A percentile compares a stretch with the other conserved stretches of the same genome.
These are phyloP conservation scores for Lumbricus terrestris DNA, from an alignment of 2,888 invertebrate species.

Conservation along the genomic window DNA sequence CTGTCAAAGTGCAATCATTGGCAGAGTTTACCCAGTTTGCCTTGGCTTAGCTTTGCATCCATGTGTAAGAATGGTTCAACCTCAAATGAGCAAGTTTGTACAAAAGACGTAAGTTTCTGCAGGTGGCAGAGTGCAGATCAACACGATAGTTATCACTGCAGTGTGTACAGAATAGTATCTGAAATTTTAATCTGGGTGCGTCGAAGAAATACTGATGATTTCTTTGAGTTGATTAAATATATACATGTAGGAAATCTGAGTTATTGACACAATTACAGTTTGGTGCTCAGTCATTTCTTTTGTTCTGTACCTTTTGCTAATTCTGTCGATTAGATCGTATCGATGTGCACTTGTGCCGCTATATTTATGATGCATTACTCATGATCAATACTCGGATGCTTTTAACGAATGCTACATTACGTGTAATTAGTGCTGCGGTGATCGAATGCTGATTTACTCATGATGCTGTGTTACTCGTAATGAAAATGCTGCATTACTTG, in stretches of 20 bases:
- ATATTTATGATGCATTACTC: not conserved
- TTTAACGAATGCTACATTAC: too few relatives aligned
- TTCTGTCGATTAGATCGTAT: not conserved
- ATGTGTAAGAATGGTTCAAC: not conserved
- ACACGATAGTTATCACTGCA: not conserved
- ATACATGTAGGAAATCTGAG: not conserved
- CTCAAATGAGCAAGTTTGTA: not conserved
- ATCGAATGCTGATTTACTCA: not conserved
- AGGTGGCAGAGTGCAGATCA: not conserved
- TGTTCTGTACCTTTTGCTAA: not conserved
- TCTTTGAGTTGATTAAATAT: not conserved
- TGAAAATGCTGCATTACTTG: not conserved
- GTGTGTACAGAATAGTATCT: not conserved
- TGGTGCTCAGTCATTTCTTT: too few relatives aligned
- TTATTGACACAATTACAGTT: too few relatives aligned
- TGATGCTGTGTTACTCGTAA: not conserved
- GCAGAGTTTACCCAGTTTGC: not conserved
- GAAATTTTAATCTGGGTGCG: not conserved
- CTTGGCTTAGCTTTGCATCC: not conserved
- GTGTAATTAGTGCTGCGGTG: not conserved
- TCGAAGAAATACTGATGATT: not conserved
- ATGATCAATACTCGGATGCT: not conserved
- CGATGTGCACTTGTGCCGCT: not conserved
- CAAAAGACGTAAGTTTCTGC: not conserved
- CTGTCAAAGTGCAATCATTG: too few relatives aligned